phyloP scores from a whole-genome alignment of 1,140 invertebrate species.

The Carcinoscorpius rotundicauda region DNA sequence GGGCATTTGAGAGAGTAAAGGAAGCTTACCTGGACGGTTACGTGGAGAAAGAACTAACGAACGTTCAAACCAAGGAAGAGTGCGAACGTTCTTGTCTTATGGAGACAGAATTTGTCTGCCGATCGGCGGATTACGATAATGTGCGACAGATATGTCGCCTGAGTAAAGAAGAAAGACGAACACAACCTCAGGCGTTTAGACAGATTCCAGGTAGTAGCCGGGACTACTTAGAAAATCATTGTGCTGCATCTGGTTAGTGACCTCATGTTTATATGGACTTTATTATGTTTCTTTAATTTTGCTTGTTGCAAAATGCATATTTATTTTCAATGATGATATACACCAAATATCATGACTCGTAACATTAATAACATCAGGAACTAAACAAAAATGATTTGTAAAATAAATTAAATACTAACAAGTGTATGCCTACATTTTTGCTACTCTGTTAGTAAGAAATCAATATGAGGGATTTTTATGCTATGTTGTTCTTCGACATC shows the following conservation, averaged over 20 bases:
- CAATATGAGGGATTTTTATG: no score
- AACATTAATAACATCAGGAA: no score
- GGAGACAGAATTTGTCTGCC: conserved; percentile 37
- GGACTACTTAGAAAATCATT: conserved; percentile 45
- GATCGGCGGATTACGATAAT: conserved; percentile 38
- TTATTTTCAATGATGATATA: no score
- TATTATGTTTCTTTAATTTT: no score
- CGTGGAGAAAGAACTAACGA: conserved; percentile 35
- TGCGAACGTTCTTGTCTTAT: conserved; percentile 38
- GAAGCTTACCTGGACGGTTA: conserved; percentile 38
- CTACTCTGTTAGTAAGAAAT: no score
- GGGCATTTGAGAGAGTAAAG: conserved; percentile 40
- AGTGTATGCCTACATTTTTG: no score
- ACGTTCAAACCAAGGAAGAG: conserved; percentile 35
- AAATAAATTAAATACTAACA: no score
- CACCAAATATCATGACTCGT: no score
- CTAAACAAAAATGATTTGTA: no score
- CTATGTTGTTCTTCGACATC: no score
- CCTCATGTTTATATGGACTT: no score
- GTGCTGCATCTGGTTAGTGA: conserved; percentile 28
- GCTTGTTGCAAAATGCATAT: no score
- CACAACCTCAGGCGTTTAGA: conserved; percentile 39
- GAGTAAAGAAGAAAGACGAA: conserved; percentile 38
- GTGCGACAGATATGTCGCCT: conserved; percentile 33
- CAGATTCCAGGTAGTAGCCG: conserved; percentile 30